Evolutionary conservation across 2,888 invertebrate genomes (phyloP).

Genomic region (Heliconius sara): DNA sequence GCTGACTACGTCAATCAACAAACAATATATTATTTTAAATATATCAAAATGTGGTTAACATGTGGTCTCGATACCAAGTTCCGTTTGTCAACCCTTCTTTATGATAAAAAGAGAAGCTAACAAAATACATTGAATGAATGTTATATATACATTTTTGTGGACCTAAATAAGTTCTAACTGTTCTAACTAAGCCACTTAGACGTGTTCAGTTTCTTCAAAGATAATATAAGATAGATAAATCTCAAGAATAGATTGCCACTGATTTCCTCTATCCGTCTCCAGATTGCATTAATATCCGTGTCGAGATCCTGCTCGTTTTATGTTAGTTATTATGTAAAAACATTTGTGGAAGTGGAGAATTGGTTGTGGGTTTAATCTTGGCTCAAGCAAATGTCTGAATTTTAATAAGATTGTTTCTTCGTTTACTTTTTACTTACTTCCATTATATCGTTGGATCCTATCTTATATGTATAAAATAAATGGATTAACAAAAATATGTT

Average conservation of each 20-base stretch:
- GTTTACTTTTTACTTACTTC: too few relatives aligned
- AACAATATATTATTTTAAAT: too few relatives aligned
- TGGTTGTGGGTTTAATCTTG: not conserved
- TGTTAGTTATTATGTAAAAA: constrained; percentile 6
- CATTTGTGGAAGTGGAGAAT: not conserved
- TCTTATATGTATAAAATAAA: too few relatives aligned
- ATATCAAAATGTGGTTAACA: too few relatives aligned
- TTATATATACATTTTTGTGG: not conserved
- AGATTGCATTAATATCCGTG: constrained; percentile 22
- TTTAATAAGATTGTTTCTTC: not conserved
- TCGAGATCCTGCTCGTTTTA: constrained; percentile 5
- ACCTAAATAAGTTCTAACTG: not conserved
- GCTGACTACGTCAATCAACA: too few relatives aligned
- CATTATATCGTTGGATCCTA: too few relatives aligned
- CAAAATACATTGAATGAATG: too few relatives aligned
- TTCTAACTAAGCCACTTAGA: not conserved
- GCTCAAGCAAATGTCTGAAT: not conserved
- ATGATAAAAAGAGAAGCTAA: too few relatives aligned
- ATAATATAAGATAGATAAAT: constrained; percentile 11
- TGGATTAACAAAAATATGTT: too few relatives aligned
- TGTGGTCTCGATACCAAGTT: too few relatives aligned
- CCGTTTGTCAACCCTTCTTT: too few relatives aligned
- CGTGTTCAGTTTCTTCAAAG: not conserved
- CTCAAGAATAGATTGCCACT: constrained; percentile 24
- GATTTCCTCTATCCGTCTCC: constrained; percentile 12